Conservation (phyloP, 2,113 vertebrate genomes). For the Vulpes vulpes region DNA sequence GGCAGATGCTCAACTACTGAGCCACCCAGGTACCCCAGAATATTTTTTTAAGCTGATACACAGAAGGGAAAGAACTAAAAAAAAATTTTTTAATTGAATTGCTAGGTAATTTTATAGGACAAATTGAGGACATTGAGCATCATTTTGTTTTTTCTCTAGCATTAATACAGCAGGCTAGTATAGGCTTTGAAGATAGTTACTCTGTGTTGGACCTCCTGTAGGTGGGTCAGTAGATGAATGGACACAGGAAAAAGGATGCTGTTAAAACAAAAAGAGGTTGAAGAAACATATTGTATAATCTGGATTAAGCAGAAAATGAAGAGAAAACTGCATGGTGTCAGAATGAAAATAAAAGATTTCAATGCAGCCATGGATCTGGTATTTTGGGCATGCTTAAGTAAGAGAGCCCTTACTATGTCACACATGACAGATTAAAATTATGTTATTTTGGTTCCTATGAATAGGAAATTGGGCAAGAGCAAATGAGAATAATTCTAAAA, state of each 20-base stretch:
- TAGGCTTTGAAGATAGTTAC: background rate
- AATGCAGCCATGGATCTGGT: background rate
- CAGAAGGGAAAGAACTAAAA: background rate
- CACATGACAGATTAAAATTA: background rate
- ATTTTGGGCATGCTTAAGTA: background rate
- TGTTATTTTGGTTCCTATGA: background rate
- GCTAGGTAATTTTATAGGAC: background rate
- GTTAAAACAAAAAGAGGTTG: background rate
- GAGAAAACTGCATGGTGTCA: background rate
- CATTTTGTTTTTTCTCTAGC: constrained; percentile 12
- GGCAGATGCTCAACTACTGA: no score
- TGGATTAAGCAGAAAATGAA: background rate
- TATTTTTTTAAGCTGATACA: background rate
- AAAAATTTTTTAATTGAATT: background rate
- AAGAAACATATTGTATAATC: background rate
- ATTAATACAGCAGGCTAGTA: background rate
- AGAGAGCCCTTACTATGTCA: background rate
- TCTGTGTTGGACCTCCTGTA: background rate
- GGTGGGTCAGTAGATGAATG: background rate
- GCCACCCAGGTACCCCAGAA: no score
- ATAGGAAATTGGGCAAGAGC: background rate
- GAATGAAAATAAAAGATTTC: background rate
- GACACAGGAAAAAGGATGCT: background rate
- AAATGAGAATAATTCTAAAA: background rate
- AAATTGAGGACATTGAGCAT: background rate